Evolutionary conservation across 2,797 vertebrate species (phyloP).

Genomic region (Lemur catta): DNA sequence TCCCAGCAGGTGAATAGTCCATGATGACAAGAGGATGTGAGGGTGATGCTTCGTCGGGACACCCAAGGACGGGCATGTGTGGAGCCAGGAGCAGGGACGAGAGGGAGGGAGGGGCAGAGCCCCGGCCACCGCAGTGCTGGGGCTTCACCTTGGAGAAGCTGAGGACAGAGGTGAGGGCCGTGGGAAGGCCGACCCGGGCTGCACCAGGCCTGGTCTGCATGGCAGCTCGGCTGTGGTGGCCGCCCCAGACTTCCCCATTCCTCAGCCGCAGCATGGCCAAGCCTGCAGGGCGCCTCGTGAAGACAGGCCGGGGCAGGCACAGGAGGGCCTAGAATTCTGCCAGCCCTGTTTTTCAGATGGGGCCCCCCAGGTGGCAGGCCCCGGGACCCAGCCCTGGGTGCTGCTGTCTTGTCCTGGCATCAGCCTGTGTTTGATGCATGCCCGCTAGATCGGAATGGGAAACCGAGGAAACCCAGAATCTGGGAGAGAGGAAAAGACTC

Average conservation of each 20-base stretch:
- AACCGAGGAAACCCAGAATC: background rate
- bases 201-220: accelerated
- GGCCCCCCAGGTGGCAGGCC: background rate
- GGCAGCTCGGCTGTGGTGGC: accelerated
- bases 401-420: background rate
- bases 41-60: background rate
- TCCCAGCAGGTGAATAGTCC: background rate
- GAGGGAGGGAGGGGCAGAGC: background rate
- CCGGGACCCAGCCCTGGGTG: background rate
- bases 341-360: background rate
- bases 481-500: background rate
- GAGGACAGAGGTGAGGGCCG: accelerated
- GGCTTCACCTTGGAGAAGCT: background rate
- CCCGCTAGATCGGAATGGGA: background rate
- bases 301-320: background rate
- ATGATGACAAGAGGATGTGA: background rate
- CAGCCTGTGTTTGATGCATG: too few species aligned
- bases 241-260: background rate
- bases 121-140: accelerated
- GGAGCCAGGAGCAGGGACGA: background rate
- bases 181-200: background rate
- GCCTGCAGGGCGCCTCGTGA: background rate
- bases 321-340: background rate
- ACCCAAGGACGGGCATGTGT: too few species aligned
- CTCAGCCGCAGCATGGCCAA: background rate